Evolutionary conservation across 2,888 invertebrate genomes (phyloP).

Genomic region (Drosophila fungiperda): DNA sequence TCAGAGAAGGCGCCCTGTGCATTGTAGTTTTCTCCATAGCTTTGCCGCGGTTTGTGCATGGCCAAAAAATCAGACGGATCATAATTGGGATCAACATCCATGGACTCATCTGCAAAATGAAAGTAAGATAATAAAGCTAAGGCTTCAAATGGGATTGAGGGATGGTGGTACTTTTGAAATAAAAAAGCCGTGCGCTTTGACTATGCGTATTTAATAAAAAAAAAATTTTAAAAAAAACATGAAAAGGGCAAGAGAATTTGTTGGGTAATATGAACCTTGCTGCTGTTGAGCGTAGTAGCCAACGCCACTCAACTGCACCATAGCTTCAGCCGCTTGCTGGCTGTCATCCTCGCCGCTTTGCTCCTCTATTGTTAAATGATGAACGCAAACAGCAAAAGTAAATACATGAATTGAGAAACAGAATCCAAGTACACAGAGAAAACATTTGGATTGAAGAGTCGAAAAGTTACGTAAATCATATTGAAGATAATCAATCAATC

Average conservation of each 20-base stretch:
- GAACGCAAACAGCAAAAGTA: slow-evolving; percentile 37
- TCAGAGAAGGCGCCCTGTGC: slow-evolving; percentile 59
- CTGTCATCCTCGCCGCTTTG: slow-evolving; percentile 87
- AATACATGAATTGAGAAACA: slow-evolving; percentile 45
- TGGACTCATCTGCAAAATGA: slow-evolving; percentile 87
- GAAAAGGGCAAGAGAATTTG: slow-evolving; percentile 20
- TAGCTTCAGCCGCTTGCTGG: slow-evolving; percentile 91
- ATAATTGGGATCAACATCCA: slow-evolving; percentile 92
- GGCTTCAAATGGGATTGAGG: background rate
- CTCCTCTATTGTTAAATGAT: slow-evolving; percentile 75
- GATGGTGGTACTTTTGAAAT: slow-evolving; percentile 1
- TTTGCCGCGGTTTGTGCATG: slow-evolving; percentile 85
- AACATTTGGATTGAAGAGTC: slow-evolving; percentile 43
- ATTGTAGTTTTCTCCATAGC: slow-evolving; percentile 45
- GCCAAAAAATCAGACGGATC: slow-evolving; percentile 93
- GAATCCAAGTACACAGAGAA: slow-evolving; percentile 59
- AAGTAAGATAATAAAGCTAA: background rate
- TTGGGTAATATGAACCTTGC: slow-evolving; percentile 81
- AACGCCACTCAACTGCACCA: slow-evolving; percentile 90
- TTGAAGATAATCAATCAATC: slow-evolving; percentile 3
- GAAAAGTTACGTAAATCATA: slow-evolving; percentile 24
- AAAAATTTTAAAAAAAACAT: background rate
- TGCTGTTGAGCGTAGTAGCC: slow-evolving; percentile 87
- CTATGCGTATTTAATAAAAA: slow-evolving; percentile 21
- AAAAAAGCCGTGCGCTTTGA: slow-evolving; percentile 27